Base-by-base conservation (phyloP, 1,140 invertebrate genomes). In the Mactra quadrangularis region DNA sequence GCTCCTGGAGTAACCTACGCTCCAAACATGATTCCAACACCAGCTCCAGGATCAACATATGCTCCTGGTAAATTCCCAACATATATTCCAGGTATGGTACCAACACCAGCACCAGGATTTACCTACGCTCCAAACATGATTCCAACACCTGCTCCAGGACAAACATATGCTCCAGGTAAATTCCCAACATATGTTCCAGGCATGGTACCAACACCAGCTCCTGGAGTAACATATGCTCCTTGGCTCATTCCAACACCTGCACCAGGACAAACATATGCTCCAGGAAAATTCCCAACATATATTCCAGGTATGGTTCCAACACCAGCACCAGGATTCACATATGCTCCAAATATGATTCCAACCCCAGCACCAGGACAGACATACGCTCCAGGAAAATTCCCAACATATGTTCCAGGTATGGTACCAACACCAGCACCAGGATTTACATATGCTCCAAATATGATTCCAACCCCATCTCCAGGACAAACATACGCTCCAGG, bases 311-410 rank as follows among this genome's bases (percentile, higher is more conserved):
- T 71, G 64, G 52, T 71, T n/a, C 64, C 82, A 15, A 83, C 82
- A 22, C 79, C 78, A 27, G 75, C 76, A 33, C 81, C 81, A 68
- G 82, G 57, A 35, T 33, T 25, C 31, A 72, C 53, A 38, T 72
- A 41, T 52, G 68, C 78, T 35, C 78, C 66, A 59, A 2, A 33
- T 7, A 59, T 29, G 35, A 33, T 66, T 38, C 77, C 68, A 47
- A 84, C 84, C 25, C 88, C 87, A 60, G 59, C 68, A 0, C 85
- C 87, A 55, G 85, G 85, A 17, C 62, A 71, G 70, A 89, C 87
- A 22, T 86, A 85, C 53, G 83, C 83, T 27, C 87, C 87, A 60
- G 50, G 53, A 6, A 57, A 75, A 13, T 72, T 62, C 60, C 87
- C 86, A 53, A 79, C 79, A 33, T 52, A 22, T 7, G 57, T 59